These are phyloP conservation scores for Nyleta sp. DNA, from an alignment of 2,888 invertebrate genomes.

Conservation along the genomic window DNA sequence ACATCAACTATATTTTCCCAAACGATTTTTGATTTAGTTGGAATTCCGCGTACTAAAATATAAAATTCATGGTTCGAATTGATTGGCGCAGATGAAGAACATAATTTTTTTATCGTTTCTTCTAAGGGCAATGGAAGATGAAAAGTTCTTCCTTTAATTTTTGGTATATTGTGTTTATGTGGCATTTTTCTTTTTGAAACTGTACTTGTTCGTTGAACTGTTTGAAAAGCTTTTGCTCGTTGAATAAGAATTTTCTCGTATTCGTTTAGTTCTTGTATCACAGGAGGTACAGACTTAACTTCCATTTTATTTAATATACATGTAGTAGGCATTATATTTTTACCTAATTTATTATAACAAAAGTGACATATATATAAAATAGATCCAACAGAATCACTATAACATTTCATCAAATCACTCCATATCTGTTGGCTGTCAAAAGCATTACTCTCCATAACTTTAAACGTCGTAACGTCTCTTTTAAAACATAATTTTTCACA, in stretches of 20 bases:
- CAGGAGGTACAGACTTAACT: constrained; percentile 46
- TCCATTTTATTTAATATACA: constrained; percentile 22
- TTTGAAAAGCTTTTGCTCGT: not conserved
- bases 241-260: constrained; percentile 42
- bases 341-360: constrained; percentile 60
- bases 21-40: constrained; percentile 69
- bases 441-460: not conserved
- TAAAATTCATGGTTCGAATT: constrained; percentile 10
- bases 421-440: constrained; percentile 19
- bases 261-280: constrained; percentile 52
- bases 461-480: constrained; percentile 1
- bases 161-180: constrained; percentile 63
- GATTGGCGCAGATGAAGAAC: not conserved
- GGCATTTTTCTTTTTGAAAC: constrained; percentile 72
- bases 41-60: constrained; percentile 54
- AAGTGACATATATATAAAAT: not conserved
- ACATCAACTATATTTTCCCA: constrained; percentile 72
- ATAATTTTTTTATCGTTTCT: constrained; percentile 71
- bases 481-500: constrained; percentile 20
- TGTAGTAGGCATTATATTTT: constrained; percentile 48
- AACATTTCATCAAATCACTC: constrained; percentile 6
- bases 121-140: too few relatives aligned
- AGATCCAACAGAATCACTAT: not conserved
- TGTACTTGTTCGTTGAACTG: constrained; percentile 71
- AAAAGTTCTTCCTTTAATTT: constrained; percentile 72